A percentile compares a stretch with the other conserved stretches of the same genome.
Conservation (phyloP, 2,113 vertebrate species). For the Vidua macroura region DNA sequence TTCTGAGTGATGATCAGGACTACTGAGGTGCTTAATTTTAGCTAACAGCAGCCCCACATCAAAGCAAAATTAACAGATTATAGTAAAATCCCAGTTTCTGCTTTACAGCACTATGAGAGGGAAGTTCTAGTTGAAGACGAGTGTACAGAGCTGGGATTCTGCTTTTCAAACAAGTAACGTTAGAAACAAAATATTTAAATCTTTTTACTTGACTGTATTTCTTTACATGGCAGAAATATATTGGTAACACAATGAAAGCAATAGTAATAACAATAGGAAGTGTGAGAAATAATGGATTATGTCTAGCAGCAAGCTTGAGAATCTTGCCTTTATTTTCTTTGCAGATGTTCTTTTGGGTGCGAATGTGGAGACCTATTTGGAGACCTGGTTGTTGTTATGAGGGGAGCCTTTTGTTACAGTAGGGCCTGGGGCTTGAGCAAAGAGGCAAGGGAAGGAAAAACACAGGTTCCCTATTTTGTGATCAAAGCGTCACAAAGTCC, state of each 20-base stretch:
- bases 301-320: neutral
- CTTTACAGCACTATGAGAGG: neutral
- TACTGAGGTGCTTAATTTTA: neutral
- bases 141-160: neutral
- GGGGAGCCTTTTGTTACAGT: neutral
- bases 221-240: neutral
- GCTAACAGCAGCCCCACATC: neutral
- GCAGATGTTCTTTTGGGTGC: neutral
- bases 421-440: neutral
- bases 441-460: neutral
- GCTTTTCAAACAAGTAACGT: neutral
- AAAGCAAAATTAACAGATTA: neutral
- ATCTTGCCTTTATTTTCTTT: neutral
- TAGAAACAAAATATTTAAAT: neutral
- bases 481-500: neutral
- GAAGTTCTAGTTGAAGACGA: neutral
- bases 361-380: neutral
- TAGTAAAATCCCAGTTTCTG: neutral
- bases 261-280: neutral
- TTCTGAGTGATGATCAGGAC: neutral
- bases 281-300: neutral
- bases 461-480: neutral
- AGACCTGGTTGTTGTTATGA: neutral
- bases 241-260: neutral
- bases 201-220: neutral